phyloP scores from a whole-genome alignment of 2,797 vertebrate species.

The Gymnoscopelus braueri region DNA sequence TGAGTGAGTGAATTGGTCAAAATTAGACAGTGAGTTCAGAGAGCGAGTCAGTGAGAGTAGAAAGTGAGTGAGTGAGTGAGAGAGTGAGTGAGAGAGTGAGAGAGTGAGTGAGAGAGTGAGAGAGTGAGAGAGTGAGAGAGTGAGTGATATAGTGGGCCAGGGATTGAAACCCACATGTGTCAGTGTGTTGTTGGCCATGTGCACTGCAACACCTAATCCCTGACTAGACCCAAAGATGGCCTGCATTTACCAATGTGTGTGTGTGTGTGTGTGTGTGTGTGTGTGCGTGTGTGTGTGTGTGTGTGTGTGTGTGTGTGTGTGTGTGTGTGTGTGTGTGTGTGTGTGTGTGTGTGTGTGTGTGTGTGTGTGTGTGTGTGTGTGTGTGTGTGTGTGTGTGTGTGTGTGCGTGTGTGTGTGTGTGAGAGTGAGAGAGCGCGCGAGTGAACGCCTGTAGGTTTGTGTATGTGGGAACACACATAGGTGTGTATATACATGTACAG shows the following conservation, averaged over 20 bases:
- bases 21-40: no score
- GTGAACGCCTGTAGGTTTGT: constrained; percentile 25
- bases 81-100: not conserved
- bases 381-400: constrained; percentile 7
- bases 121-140: not conserved
- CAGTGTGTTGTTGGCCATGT: constrained; percentile 11
- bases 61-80: not conserved
- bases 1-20: no score
- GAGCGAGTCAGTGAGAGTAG: no score
- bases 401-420: not conserved
- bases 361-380: constrained; percentile 11
- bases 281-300: constrained; percentile 9
- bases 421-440: constrained; percentile 7
- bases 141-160: not conserved
- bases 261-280: not conserved
- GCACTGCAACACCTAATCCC: constrained; percentile 19
- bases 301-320: constrained; percentile 9
- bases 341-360: not conserved
- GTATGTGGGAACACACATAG: constrained; percentile 1
- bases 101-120: not conserved
- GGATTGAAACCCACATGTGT: not conserved
- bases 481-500: not conserved
- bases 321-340: not conserved
- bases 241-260: not conserved
- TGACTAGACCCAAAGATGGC: no score